Evolutionary conservation across 2,797 vertebrate species (phyloP).

Genomic region (Danio choprae): DNA sequence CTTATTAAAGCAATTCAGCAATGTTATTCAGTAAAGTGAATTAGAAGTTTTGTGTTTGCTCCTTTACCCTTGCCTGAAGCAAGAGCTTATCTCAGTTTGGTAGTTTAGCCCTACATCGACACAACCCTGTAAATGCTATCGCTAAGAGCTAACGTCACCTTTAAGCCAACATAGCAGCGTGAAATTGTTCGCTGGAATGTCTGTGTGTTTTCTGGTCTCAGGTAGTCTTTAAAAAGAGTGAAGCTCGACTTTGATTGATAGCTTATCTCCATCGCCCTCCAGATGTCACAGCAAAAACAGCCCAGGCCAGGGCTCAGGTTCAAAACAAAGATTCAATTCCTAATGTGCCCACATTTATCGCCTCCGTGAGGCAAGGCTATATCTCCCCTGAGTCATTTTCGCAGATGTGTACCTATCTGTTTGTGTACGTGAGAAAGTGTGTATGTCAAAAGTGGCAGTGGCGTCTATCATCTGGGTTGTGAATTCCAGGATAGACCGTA

Average conservation of each 20-base stretch:
- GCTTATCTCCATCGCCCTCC: conserved; percentile 56
- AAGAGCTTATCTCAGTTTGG: conserved; percentile 38
- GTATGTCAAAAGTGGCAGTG: background rate
- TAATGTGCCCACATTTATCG: conserved; percentile 57
- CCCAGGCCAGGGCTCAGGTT: conserved; percentile 50
- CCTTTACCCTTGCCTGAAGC: conserved; percentile 41
- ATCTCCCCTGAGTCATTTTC: conserved; percentile 47
- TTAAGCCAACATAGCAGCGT: background rate
- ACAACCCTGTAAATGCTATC: background rate
- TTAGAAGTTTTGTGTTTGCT: conserved; percentile 21
- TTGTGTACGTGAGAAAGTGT: conserved; percentile 12
- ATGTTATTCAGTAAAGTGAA: conserved; percentile 17
- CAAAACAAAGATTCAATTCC: conserved; percentile 58
- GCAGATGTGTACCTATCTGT: conserved; percentile 30
- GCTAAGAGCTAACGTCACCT: conserved; percentile 30
- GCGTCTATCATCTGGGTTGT: conserved; percentile 34
- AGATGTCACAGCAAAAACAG: conserved; percentile 53
- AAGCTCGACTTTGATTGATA: conserved; percentile 54
- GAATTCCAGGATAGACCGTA: conserved; percentile 43
- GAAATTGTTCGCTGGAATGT: background rate
- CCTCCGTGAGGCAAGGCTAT: conserved; percentile 50
- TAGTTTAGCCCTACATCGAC: conserved; percentile 27
- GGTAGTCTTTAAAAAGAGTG: conserved; percentile 47
- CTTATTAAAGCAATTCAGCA: conserved; percentile 27
- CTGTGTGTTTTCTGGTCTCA: conserved; percentile 22